Percentiles rank a stretch among this genome's conserved stretches.
Conservation (phyloP, 2,113 vertebrate genomes). For the Tragelaphus imberbis region DNA sequence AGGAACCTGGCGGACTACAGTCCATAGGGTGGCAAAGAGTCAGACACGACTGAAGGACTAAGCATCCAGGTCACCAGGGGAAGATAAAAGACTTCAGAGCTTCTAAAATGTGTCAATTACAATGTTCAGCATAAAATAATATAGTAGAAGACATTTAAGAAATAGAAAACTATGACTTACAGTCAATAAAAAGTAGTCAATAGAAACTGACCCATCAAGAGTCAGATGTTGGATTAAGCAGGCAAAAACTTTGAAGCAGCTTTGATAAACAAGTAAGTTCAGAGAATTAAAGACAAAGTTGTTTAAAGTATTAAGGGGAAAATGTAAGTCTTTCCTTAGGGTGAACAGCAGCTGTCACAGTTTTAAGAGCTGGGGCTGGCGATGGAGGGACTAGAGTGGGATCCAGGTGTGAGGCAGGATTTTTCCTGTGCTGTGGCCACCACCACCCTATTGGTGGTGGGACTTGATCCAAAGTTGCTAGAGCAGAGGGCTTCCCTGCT, state of each 20-base stretch:
- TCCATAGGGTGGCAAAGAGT: neutral
- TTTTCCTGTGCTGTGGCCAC: neutral
- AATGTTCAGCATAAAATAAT: neutral
- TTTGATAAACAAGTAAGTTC: neutral
- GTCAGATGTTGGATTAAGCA: neutral
- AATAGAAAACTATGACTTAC: neutral
- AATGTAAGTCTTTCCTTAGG: neutral
- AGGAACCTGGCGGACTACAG: neutral
- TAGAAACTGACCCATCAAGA: neutral
- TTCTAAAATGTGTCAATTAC: neutral
- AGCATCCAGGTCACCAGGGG: neutral
- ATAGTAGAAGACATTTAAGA: neutral
- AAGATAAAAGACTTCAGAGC: neutral
- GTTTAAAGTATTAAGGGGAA: neutral
- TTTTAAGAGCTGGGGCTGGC: neutral
- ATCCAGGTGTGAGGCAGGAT: neutral
- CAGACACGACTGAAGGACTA: fast-evolving
- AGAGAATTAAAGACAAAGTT: neutral
- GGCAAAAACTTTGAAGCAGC: neutral
- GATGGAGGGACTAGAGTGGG: neutral
- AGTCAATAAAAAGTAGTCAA: neutral
- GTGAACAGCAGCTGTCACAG: neutral
- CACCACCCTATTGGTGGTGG: neutral
- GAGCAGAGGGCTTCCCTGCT: neutral
- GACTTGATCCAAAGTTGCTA: neutral